phyloP scores from a whole-genome alignment of 1,140 invertebrate species.

The Drosophila simulans region DNA sequence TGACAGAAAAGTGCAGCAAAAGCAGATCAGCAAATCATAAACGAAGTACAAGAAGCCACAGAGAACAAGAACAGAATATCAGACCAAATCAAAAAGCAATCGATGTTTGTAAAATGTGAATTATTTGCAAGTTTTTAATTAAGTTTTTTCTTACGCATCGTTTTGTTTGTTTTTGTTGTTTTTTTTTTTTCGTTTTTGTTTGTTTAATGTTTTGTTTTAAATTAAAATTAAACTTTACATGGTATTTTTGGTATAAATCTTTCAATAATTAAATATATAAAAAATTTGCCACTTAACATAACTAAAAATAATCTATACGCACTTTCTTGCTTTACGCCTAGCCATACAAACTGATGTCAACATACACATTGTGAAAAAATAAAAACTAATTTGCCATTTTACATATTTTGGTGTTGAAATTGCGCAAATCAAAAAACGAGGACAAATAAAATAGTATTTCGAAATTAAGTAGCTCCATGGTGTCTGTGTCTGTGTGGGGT shows the following conservation, averaged over 20 bases:
- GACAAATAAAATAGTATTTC: constrained; percentile 72
- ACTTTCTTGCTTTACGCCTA: constrained; percentile 19
- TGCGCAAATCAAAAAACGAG: constrained; percentile 52
- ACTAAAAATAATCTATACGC: constrained; percentile 70
- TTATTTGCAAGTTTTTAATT: constrained; percentile 77
- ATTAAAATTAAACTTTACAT: constrained; percentile 81
- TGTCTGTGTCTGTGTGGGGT: constrained; percentile 24
- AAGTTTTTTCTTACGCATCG: constrained; percentile 70
- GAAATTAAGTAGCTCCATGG: constrained; percentile 63
- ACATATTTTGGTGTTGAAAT: constrained; percentile 44
- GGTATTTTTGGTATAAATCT: constrained; percentile 83
- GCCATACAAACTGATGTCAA: constrained; percentile 72
- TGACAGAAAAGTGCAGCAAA: constrained; percentile 7
- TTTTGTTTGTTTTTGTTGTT: constrained; percentile 51
- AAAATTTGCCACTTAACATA: constrained; percentile 69
- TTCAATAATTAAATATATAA: constrained; percentile 81
- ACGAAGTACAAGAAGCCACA: constrained; percentile 38
- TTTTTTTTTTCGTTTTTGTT: constrained; percentile 49
- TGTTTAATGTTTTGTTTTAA: constrained; percentile 56
- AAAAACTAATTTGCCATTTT: constrained; percentile 67
- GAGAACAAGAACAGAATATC: constrained; percentile 26
- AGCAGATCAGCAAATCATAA: constrained; percentile 40
- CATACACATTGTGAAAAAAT: constrained; percentile 61
- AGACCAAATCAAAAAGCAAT: constrained; percentile 60
- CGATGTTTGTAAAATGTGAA: constrained; percentile 68